These are phyloP conservation scores for Teinopalpus imperialis DNA, from an alignment of 2,888 invertebrate species.

Conservation along the genomic window DNA sequence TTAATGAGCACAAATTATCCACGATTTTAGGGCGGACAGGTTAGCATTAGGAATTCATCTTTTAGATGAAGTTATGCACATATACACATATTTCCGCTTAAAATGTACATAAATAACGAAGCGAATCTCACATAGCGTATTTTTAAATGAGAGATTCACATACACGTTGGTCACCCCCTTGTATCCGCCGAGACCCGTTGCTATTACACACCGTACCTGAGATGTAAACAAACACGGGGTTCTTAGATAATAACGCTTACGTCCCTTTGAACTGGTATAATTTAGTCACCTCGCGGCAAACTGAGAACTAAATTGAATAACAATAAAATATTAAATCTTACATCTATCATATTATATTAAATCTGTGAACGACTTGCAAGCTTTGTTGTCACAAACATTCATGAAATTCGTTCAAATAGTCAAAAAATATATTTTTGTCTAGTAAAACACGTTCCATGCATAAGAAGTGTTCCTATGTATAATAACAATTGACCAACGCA, in stretches of 20 bases:
- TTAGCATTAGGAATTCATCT: constrained; percentile 65
- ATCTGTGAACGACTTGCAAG: constrained; percentile 75
- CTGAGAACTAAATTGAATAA: constrained; percentile 80
- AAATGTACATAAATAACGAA: constrained; percentile 77
- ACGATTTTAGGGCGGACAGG: constrained; percentile 48
- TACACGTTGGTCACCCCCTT: constrained; percentile 74
- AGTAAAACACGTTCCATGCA: constrained; percentile 64
- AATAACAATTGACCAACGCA: constrained; percentile 81
- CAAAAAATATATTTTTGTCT: constrained; percentile 83
- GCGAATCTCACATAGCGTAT: constrained; percentile 60
- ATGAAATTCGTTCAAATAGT: constrained; percentile 78
- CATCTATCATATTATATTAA: constrained; percentile 74
- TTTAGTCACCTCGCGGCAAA: constrained; percentile 78
- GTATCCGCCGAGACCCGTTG: constrained; percentile 56
- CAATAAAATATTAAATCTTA: constrained; percentile 82
- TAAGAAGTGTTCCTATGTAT: constrained; percentile 71
- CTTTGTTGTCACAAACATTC: constrained; percentile 73
- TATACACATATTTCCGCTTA: constrained; percentile 76
- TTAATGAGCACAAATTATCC: background rate
- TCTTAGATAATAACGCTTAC: constrained; percentile 78
- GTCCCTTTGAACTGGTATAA: constrained; percentile 79
- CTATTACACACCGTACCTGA: constrained; percentile 54
- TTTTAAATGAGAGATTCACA: constrained; percentile 61
- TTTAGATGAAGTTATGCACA: constrained; percentile 70
- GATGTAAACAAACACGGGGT: constrained; percentile 61